phyloP scores from a whole-genome alignment of 1,140 invertebrate genomes.

The Belonocnema kinseyi region DNA sequence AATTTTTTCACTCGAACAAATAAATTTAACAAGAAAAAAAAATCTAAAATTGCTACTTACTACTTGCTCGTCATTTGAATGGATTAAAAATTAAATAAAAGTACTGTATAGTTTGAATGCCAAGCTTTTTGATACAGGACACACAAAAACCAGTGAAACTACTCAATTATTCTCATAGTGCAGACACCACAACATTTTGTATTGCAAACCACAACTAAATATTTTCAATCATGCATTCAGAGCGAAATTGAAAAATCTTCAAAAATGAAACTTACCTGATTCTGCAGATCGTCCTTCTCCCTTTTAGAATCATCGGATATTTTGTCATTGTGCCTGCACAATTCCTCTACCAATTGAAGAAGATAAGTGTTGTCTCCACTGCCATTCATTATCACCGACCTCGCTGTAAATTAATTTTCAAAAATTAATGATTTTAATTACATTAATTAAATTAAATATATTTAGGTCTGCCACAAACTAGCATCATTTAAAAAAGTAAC shows the following conservation, averaged over 20 bases:
- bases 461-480: too few relatives aligned
- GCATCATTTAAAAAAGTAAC: too few relatives aligned
- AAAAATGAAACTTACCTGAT: conserved; percentile 78
- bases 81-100: conserved; percentile 7
- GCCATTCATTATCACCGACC: conserved; percentile 72
- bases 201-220: conserved; percentile 48
- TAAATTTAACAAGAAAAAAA: too few relatives aligned
- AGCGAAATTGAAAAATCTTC: conserved; percentile 42
- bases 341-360: conserved; percentile 79
- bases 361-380: conserved; percentile 72
- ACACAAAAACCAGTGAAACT: conserved; percentile 42
- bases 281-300: conserved; percentile 82
- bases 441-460: too few relatives aligned
- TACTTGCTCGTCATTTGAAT: too few relatives aligned
- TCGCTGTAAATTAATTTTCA: conserved; percentile 63
- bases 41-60: too few relatives aligned
- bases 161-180: conserved; percentile 51
- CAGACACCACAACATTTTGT: conserved; percentile 54
- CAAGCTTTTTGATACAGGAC: conserved; percentile 46
- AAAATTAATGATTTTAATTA: neutral
- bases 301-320: conserved; percentile 79
- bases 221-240: conserved; percentile 56
- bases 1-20: too few relatives aligned
- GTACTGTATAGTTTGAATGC: conserved; percentile 35
- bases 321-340: conserved; percentile 79